Conservation (phyloP, 2,888 invertebrate species). For the Drosophila mercatorum region DNA sequence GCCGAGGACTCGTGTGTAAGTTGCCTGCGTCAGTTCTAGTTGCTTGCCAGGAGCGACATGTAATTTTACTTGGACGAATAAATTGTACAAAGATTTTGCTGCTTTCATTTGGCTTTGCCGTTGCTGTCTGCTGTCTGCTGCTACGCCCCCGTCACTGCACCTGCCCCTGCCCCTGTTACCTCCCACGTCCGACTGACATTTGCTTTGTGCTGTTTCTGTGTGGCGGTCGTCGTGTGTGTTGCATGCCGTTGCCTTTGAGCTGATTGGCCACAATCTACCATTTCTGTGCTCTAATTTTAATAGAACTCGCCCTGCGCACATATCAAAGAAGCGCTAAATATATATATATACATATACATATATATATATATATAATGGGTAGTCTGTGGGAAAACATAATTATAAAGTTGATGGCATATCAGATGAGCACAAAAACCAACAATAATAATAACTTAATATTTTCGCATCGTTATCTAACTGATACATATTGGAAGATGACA, state of each 20-base stretch:
- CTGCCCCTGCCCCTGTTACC: not conserved
- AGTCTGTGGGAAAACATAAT: slow-evolving; percentile 6
- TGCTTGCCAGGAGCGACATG: slow-evolving; percentile 78
- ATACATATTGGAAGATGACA: slow-evolving; percentile 32
- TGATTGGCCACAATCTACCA: slow-evolving; percentile 64
- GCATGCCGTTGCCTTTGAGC: slow-evolving; percentile 38
- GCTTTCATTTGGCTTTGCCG: slow-evolving; percentile 47
- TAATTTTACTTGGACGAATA: slow-evolving; percentile 82
- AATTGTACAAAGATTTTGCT: slow-evolving; percentile 79
- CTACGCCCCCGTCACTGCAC: slow-evolving; percentile 8
- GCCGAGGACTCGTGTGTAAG: slow-evolving; percentile 26
- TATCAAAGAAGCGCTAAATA: not conserved
- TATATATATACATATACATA: too few species aligned
- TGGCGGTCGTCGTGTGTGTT: slow-evolving; percentile 8
- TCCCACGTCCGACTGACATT: slow-evolving; percentile 5
- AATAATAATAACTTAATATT: slow-evolving; percentile 6
- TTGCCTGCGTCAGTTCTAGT: slow-evolving; percentile 48
- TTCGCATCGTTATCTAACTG: not conserved
- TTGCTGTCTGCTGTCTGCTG: slow-evolving; percentile 41
- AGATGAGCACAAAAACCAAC: slow-evolving; percentile 19
- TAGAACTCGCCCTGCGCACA: too few species aligned
- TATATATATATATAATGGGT: not conserved
- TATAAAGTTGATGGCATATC: slow-evolving; percentile 35
- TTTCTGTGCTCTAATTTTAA: slow-evolving; percentile 56
- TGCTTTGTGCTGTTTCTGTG: slow-evolving; percentile 44